Conservation (phyloP, 2,113 vertebrate species). For the Chaetorhynchus papuensis region DNA sequence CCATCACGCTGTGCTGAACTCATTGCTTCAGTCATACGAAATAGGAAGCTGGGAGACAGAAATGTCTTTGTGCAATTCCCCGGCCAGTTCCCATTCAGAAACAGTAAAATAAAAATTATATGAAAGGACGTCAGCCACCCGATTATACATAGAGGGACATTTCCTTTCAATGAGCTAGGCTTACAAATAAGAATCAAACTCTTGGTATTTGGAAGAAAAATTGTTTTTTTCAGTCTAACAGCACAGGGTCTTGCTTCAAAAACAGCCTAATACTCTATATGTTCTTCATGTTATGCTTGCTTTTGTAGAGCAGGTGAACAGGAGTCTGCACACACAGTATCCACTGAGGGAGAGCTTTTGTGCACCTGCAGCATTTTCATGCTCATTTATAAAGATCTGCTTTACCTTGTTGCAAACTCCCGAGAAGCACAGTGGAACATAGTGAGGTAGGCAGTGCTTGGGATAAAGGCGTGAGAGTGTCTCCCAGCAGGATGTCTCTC, state of each 20-base stretch:
- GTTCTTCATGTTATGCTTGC: neutral
- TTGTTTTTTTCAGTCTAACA: neutral
- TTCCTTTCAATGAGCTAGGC: neutral
- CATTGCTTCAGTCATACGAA: neutral
- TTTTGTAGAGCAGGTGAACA: neutral
- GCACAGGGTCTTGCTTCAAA: neutral
- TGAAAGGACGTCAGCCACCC: neutral
- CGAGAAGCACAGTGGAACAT: neutral
- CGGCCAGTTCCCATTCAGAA: neutral
- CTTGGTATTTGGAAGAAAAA: neutral
- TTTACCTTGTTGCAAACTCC: neutral
- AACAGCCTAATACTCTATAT: neutral
- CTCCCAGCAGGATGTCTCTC: neutral
- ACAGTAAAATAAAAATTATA: neutral
- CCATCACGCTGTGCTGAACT: neutral
- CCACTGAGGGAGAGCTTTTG: neutral
- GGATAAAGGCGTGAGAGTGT: rapidly evolving
- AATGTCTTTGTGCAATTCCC: neutral
- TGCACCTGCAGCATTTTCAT: neutral
- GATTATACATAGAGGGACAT: neutral
- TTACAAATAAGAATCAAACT: neutral
- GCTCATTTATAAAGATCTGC: neutral
- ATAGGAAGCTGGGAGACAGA: neutral
- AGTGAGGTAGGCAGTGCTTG: neutral
- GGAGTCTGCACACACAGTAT: neutral